Base-by-base conservation (phyloP, 2,113 vertebrate genomes). In the Dolichotis patagonum region DNA sequence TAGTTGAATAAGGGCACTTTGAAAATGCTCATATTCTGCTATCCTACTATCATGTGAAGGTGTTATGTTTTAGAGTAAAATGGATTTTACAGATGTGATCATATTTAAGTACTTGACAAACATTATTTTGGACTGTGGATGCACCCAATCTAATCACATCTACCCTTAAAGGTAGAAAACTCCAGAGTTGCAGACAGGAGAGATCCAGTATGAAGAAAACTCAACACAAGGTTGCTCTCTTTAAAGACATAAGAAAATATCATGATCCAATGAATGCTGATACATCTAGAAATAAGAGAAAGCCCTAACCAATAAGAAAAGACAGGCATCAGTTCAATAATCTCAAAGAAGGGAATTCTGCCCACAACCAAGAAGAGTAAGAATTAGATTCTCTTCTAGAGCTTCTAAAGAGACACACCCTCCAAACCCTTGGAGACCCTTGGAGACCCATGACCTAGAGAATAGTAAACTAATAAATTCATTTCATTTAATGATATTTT, bases 1-100 rank as follows among this genome's bases (percentile, higher is more conserved):
- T 30, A 20, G 41, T 3, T 71, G 32, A 82, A 65, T 77, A 78
- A 69, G 10, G 9, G 13, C 0, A 0, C 1, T n/a, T 3, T 8
- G 26, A 75, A 69, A 52, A 60, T 69, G 41, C 0, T 32, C 22
- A 3, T 32, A 4, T 73, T 67, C 49, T 93, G n/a, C 49, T 52
- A 84, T 89, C 20, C 20, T 7, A 46, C 32, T 52, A n/a, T 90
- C 26, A 0, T 54, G 11, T 65, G 26, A 83, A 16, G 49, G 38
- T 77, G 14, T 84, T 60, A 60, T 32, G 1, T 67, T 75, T 67
- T 24, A 22, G 56, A 19, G 54, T 17, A 41, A 78, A 19, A 60
- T 32, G 4, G 0, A 52, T 77, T 96, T 9, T 62, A 52, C 14
- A 88, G 38, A 88, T 69, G 19, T 62, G 49, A 69, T 52, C 67